Conservation (phyloP, 2,113 vertebrate genomes). For the Clarias magur region DNA sequence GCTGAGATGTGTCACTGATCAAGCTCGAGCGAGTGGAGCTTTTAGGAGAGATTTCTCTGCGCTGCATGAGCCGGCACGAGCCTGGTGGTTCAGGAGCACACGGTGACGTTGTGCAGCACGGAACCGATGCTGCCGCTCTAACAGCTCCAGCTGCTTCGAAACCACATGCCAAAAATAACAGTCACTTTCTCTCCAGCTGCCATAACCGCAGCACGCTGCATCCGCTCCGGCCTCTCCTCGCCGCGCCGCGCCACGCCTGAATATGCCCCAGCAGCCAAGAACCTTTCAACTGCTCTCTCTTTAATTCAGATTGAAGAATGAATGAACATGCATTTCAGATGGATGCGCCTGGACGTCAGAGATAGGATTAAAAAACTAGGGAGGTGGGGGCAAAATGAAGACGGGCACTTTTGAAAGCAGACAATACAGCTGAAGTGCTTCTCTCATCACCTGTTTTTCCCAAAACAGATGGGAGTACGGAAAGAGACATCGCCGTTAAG, state of each 20-base stretch:
- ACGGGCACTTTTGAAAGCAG: background rate
- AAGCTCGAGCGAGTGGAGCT: background rate
- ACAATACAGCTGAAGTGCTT: constrained; percentile 18
- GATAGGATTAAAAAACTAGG: constrained; percentile 22
- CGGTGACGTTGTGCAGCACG: constrained; percentile 18
- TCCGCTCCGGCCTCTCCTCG: constrained; percentile 38
- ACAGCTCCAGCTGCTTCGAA: constrained; percentile 22
- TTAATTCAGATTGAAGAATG: constrained; percentile 31
- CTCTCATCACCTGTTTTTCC: background rate
- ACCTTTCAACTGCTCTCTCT: constrained; percentile 25
- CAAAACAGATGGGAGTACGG: background rate
- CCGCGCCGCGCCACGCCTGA: background rate
- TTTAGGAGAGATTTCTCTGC: background rate
- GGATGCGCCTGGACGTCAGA: constrained; percentile 27
- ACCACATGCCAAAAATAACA: constrained; percentile 49
- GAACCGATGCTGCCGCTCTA: constrained; percentile 21
- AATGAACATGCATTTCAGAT: constrained; percentile 26
- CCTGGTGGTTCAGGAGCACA: constrained; percentile 1
- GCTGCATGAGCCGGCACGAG: background rate
- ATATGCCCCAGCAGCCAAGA: constrained; percentile 37
- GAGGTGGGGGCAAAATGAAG: constrained; percentile 2
- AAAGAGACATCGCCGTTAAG: constrained; percentile 14
- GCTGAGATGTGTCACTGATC: background rate
- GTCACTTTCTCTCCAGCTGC: constrained; percentile 27
- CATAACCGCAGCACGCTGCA: constrained; percentile 45